A percentile compares a stretch with the other conserved stretches of the same genome.
These are phyloP conservation scores for Leptopilina boulardi DNA, from an alignment of 1,140 invertebrate species.

Conservation along the genomic window DNA sequence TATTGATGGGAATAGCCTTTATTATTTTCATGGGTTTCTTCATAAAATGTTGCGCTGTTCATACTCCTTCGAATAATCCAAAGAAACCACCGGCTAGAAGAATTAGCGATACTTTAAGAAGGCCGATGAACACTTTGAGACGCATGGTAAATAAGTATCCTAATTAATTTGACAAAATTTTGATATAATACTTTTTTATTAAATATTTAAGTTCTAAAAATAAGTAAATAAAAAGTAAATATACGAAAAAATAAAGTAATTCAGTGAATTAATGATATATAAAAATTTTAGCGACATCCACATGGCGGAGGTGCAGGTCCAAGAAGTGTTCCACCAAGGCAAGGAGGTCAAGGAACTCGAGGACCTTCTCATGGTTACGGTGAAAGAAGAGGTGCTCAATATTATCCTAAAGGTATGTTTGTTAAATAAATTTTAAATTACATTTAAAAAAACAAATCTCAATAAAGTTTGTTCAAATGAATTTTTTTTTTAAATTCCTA, in stretches of 20 bases:
- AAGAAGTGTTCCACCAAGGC: slow-evolving; percentile 76
- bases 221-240: slow-evolving; percentile 45
- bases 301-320: slow-evolving; percentile 74
- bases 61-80: slow-evolving; percentile 98
- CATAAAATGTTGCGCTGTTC: slow-evolving; percentile 99
- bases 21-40: slow-evolving; percentile 98
- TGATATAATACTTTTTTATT: slow-evolving; percentile 35
- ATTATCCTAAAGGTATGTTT: slow-evolving; percentile 83
- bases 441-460: neutral
- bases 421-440: slow-evolving; percentile 41
- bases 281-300: slow-evolving; percentile 67
- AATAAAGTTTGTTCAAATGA: slow-evolving; percentile 47
- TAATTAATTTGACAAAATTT: slow-evolving; percentile 14
- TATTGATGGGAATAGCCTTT: slow-evolving; percentile 93
- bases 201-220: slow-evolving; percentile 15
- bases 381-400: slow-evolving; percentile 83
- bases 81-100: slow-evolving; percentile 91
- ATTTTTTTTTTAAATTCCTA: neutral
- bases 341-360: slow-evolving; percentile 66
- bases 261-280: neutral
- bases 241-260: neutral
- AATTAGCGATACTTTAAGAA: slow-evolving; percentile 90
- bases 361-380: slow-evolving; percentile 82
- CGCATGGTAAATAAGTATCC: slow-evolving; percentile 82
- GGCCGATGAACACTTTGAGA: slow-evolving; percentile 91